Evolutionary conservation across 2,113 vertebrate genomes (phyloP).

Genomic region (Poecilia latipinna): DNA sequence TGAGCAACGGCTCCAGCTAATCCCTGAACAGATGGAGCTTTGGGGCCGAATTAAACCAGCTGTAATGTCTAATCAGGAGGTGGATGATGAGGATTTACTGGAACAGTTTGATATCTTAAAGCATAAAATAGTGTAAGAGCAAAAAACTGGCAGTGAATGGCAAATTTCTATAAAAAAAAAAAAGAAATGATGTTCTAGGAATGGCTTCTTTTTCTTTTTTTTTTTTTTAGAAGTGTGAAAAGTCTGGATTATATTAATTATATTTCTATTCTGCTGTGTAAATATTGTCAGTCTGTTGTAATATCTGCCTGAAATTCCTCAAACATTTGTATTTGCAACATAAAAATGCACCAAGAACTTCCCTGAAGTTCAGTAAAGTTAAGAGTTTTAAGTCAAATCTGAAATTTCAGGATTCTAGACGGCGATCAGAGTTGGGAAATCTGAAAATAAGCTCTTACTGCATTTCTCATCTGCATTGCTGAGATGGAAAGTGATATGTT

Average conservation of each 20-base stretch:
- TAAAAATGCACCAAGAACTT: no score
- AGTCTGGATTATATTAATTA: no score
- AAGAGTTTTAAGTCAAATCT: no score
- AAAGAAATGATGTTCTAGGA: no score
- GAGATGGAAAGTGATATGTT: neutral
- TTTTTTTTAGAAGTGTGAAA: no score
- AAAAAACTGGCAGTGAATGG: neutral
- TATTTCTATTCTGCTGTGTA: no score
- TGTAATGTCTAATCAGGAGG: slow-evolving; percentile 54
- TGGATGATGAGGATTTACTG: slow-evolving; percentile 52
- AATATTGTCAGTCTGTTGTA: no score
- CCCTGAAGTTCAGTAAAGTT: no score
- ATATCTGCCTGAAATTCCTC: no score
- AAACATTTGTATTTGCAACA: no score
- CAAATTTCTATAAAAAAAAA: neutral
- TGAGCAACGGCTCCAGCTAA: slow-evolving; percentile 55
- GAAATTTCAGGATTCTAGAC: neutral
- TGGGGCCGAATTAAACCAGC: slow-evolving; percentile 56
- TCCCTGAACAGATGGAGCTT: slow-evolving; percentile 65
- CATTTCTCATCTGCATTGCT: neutral
- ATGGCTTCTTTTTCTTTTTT: no score
- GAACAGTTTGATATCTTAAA: slow-evolving; percentile 52
- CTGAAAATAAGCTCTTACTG: neutral
- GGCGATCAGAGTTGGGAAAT: neutral
- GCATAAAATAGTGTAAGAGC: neutral